Base-by-base conservation (phyloP, 1,140 invertebrate genomes). In the Camponotus floridanus region DNA sequence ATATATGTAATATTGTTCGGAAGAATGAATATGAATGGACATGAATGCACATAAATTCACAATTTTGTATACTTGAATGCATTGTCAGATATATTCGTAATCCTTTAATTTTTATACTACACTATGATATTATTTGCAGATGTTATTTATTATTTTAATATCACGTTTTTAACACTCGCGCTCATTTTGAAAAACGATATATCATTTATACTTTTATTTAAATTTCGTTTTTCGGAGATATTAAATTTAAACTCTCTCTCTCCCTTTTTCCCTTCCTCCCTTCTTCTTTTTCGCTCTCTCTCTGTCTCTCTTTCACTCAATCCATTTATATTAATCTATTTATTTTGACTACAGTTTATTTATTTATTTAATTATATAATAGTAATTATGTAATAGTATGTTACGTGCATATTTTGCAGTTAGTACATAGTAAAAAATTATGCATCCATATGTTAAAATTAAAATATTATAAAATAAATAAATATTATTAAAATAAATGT, bases 291-390 rank as follows among this genome's bases (percentile, higher is more conserved):
- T 26, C n/a, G n/a, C 26, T 26, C 26, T 26, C 26, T 26, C 26
- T 26, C 26, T 26, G 26, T 26, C 26, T 26, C 26, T 26, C 26
- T 48, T 7, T 13, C 13, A 15, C 3, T 57, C 33, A 48, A 3
- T 80, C 21, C 9, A 71, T 81, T 81, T 81, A 33, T 36, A 81
- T 71, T 71, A 42, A 81, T 61, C 36, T 70, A 45, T 71, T 48
- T 42, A 36, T 59, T 70, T 57, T 26, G 21, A 26, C 39, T 7
- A 39, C 36, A 21, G 64, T 18, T 57, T 39, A 55, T 67, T 81
- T 71, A 67, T 55, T 42, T 26, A 68, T 51, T 55, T 68, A 51
- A 67, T 68, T 39, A 51, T 4, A 39, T n/a, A n/a, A n/a, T n/a
- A n/a, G n/a, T n/a, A n/a, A n/a, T n/a, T n/a, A n/a, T 6, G 33